These are phyloP conservation scores for Pollenia amentaria DNA, from an alignment of 2,888 invertebrate genomes.

Conservation along the genomic window DNA sequence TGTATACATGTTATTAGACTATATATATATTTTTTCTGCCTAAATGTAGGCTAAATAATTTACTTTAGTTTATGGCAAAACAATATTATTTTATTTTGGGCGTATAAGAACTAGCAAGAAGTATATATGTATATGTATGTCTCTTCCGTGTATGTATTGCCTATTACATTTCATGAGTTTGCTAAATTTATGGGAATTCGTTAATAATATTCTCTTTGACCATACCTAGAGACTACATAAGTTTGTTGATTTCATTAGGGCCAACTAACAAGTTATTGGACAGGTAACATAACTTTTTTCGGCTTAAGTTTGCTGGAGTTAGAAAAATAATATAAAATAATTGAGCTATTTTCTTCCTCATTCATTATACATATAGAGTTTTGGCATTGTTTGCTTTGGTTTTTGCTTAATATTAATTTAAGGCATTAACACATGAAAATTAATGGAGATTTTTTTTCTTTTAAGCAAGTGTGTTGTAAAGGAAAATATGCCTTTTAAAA, in stretches of 20 bases:
- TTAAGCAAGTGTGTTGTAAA: neutral
- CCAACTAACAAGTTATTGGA: conserved; percentile 41
- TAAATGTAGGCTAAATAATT: conserved; percentile 65
- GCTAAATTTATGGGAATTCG: conserved; percentile 47
- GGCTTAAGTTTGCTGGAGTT: neutral
- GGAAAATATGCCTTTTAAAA: no score
- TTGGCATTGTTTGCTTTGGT: neutral
- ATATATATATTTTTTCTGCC: conserved; percentile 18
- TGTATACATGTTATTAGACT: neutral
- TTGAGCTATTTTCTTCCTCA: conserved; percentile 40
- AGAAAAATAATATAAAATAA: conserved; percentile 26
- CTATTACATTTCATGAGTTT: conserved; percentile 38
- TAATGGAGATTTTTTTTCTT: neutral
- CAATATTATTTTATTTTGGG: conserved; percentile 44
- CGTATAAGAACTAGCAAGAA: no score
- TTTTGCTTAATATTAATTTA: conserved; percentile 33
- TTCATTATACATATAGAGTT: neutral
- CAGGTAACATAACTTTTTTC: conserved; percentile 62
- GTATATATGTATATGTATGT: neutral
- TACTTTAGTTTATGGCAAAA: conserved; percentile 63
- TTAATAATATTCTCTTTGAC: conserved; percentile 56
- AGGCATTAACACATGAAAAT: conserved; percentile 35
- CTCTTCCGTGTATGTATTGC: neutral
- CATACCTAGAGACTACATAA: conserved; percentile 23
- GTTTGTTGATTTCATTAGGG: conserved; percentile 60